Conservation (phyloP, 1,140 invertebrate genomes). For the Ooceraea biroi region DNA sequence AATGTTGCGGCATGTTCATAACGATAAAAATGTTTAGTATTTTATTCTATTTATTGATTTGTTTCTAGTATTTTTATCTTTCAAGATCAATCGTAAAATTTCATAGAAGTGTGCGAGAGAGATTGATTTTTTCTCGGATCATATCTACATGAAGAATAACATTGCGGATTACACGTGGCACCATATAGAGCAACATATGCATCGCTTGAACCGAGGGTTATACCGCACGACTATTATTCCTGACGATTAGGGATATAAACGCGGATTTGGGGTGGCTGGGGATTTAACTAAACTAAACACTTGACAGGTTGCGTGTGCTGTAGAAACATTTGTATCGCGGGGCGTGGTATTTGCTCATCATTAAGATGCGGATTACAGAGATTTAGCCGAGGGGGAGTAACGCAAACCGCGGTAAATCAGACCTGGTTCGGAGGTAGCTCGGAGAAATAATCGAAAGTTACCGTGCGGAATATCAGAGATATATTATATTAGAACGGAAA, state of each 20-base stretch:
- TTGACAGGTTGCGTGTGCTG: slow-evolving; percentile 77
- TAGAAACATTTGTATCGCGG: slow-evolving; percentile 71
- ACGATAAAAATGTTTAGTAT: too few relatives aligned
- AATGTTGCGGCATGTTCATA: too few relatives aligned
- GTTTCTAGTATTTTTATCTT: background rate
- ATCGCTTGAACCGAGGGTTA: slow-evolving; percentile 44
- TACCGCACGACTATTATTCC: slow-evolving; percentile 65
- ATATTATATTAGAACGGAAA: background rate
- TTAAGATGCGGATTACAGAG: slow-evolving; percentile 9
- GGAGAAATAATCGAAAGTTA: background rate
- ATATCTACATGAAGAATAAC: slow-evolving; percentile 49
- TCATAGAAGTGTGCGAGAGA: too few relatives aligned
- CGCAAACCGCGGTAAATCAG: background rate
- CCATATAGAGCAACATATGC: slow-evolving; percentile 73
- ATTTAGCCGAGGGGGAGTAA: slow-evolving; percentile 20
- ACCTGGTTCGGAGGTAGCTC: too few relatives aligned
- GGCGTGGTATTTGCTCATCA: slow-evolving; percentile 51
- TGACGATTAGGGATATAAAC: slow-evolving; percentile 75
- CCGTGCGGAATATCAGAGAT: background rate
- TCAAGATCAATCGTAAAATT: background rate
- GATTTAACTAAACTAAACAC: slow-evolving; percentile 77
- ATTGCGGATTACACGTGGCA: background rate
- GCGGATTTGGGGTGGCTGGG: slow-evolving; percentile 44
- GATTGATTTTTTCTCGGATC: background rate
- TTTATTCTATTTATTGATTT: background rate